Evolutionary conservation across 1,140 invertebrate species (phyloP).

Genomic region (Zaprionus capensis): DNA sequence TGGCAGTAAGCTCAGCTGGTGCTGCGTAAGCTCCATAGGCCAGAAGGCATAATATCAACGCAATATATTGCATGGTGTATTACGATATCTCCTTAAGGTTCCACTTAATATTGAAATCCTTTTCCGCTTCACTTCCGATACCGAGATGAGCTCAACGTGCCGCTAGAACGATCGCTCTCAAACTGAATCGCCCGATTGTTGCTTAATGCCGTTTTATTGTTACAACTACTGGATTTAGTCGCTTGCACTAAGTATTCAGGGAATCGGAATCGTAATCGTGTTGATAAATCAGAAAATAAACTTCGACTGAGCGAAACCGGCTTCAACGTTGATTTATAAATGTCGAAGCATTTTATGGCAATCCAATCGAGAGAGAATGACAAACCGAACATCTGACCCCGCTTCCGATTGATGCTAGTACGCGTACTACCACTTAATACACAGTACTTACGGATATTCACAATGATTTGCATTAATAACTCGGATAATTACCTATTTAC

Average conservation of each 20-base stretch:
- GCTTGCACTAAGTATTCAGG: slow-evolving; percentile 32
- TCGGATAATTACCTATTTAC: slow-evolving; percentile 46
- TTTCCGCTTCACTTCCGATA: slow-evolving; percentile 20
- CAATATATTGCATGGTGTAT: slow-evolving; percentile 37
- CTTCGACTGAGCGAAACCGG: slow-evolving; percentile 75
- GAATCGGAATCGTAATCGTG: slow-evolving; percentile 32
- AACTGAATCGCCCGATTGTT: slow-evolving; percentile 48
- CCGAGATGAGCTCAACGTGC: slow-evolving; percentile 27
- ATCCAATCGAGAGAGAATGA: slow-evolving; percentile 31
- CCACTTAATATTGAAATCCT: neutral
- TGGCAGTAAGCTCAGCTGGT: slow-evolving; percentile 26
- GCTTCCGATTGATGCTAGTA: neutral
- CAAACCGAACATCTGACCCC: neutral
- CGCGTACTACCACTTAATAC: neutral
- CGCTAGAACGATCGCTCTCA: slow-evolving; percentile 41
- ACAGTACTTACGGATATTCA: slow-evolving; percentile 4
- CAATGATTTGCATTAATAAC: slow-evolving; percentile 62
- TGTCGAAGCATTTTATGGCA: slow-evolving; percentile 67
- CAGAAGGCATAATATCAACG: slow-evolving; percentile 49
- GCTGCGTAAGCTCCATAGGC: slow-evolving; percentile 28
- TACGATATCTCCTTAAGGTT: neutral
- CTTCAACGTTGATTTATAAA: slow-evolving; percentile 64
- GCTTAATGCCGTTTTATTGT: slow-evolving; percentile 68
- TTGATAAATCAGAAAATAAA: slow-evolving; percentile 61
- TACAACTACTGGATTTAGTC: slow-evolving; percentile 41